Percentiles rank a stretch among this genome's conserved stretches.
phyloP scores from a whole-genome alignment of 1,140 invertebrate genomes.

The Dryas iulia region DNA sequence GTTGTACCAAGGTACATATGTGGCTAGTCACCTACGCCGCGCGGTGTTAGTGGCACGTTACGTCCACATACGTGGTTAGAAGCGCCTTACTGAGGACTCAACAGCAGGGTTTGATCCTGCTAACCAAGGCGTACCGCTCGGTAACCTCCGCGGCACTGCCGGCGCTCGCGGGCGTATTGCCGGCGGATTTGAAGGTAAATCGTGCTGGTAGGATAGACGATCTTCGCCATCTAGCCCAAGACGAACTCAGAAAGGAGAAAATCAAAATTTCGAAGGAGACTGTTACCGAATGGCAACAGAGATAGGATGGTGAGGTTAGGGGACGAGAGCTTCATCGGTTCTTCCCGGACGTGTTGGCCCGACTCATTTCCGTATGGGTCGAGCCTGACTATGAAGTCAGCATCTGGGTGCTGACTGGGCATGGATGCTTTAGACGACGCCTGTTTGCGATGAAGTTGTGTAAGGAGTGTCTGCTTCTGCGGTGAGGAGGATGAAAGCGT shows the following conservation, averaged over 20 bases:
- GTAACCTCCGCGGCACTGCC: conserved; percentile 33
- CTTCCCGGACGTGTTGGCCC: conserved; percentile 8
- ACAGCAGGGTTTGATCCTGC: conserved; percentile 29
- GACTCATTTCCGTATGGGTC: conserved; percentile 12
- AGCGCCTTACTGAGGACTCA: conserved; percentile 23
- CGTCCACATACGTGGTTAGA: neutral
- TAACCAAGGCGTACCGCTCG: conserved; percentile 44
- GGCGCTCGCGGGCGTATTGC: conserved; percentile 42
- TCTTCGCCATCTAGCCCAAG: neutral
- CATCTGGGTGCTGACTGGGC: conserved; percentile 19
- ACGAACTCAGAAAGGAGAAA: neutral
- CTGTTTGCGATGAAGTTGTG: conserved; percentile 10
- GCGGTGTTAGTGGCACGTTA: neutral
- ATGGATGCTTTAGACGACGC: no score
- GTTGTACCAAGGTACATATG: conserved; percentile 2
- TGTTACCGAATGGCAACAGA: conserved; percentile 17
- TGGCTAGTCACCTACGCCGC: conserved; percentile 38
- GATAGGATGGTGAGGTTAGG: conserved; percentile 8
- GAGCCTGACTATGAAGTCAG: conserved; percentile 20
- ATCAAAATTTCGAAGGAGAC: neutral
- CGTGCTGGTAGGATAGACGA: conserved; percentile 24
- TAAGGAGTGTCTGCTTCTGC: neutral
- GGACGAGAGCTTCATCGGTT: conserved; percentile 10
- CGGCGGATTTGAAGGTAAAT: conserved; percentile 41
- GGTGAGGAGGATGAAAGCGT: no score